A percentile compares a stretch with the other conserved stretches of the same genome.
Evolutionary conservation across 2,888 invertebrate genomes (phyloP).

Genomic region (Steinernema hermaphroditum): DNA sequence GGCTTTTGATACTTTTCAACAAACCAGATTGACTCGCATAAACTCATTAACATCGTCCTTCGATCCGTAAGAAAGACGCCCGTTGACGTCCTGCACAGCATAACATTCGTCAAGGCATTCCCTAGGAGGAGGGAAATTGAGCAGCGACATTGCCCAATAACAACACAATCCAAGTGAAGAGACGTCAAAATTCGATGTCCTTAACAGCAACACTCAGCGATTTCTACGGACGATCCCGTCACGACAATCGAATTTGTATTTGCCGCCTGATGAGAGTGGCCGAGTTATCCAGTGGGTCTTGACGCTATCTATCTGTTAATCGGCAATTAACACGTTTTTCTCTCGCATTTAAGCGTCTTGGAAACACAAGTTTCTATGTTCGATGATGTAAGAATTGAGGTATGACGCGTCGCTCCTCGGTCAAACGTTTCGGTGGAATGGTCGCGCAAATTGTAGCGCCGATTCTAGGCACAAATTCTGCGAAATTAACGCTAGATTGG

Average conservation of each 20-base stretch:
- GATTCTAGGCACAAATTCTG: neutral
- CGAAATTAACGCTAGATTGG: neutral
- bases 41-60: neutral
- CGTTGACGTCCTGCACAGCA: slow-evolving; percentile 1
- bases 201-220: too few species aligned
- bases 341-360: too few species aligned
- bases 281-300: too few species aligned
- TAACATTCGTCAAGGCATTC: neutral
- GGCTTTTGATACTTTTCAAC: neutral
- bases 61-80: neutral
- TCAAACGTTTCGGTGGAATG: neutral
- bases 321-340: too few species aligned
- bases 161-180: too few species aligned
- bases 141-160: slow-evolving; percentile 5
- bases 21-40: neutral
- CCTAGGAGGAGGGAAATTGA: neutral
- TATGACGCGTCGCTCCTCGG: slow-evolving; percentile 15
- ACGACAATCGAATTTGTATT: neutral
- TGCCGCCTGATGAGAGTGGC: neutral
- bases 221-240: too few species aligned
- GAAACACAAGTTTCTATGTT: neutral
- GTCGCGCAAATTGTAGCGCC: neutral
- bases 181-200: too few species aligned
- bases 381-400: neutral
- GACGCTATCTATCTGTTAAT: too few species aligned